Evolutionary conservation across 2,888 invertebrate genomes (phyloP).

Genomic region (Brassicogethes aeneus): DNA sequence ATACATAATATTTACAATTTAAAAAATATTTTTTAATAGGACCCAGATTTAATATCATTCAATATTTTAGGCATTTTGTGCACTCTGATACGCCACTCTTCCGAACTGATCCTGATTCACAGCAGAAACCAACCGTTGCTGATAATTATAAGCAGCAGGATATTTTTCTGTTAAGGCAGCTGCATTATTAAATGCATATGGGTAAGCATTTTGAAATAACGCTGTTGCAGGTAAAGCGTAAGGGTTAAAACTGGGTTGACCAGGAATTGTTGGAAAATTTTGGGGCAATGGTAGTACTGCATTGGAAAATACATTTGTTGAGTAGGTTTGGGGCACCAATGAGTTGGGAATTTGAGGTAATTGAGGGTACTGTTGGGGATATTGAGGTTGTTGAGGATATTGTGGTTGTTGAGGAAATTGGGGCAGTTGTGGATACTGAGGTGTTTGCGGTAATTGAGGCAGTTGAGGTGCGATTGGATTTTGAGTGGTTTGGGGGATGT

Average conservation of each 20-base stretch:
- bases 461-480: not conserved
- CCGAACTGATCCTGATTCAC: no score
- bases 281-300: not conserved
- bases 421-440: not conserved
- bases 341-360: not conserved
- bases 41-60: no score
- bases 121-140: no score
- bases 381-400: not conserved
- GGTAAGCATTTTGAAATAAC: not conserved
- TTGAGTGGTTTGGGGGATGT: not conserved
- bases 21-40: no score
- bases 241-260: not conserved
- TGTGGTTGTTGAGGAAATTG: slow-evolving; percentile 4
- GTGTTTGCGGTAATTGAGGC: slow-evolving; percentile 3
- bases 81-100: no score
- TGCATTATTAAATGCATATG: not conserved
- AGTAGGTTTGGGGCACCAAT: not conserved
- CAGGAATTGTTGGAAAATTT: not conserved
- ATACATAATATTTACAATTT: no score
- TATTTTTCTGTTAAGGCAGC: not conserved
- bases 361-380: not conserved
- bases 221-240: no score
- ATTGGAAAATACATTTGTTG: not conserved
- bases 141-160: not conserved
- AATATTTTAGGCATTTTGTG: no score